Conservation (phyloP, 2,888 invertebrate genomes). For the Drosophila kuntzei region DNA sequence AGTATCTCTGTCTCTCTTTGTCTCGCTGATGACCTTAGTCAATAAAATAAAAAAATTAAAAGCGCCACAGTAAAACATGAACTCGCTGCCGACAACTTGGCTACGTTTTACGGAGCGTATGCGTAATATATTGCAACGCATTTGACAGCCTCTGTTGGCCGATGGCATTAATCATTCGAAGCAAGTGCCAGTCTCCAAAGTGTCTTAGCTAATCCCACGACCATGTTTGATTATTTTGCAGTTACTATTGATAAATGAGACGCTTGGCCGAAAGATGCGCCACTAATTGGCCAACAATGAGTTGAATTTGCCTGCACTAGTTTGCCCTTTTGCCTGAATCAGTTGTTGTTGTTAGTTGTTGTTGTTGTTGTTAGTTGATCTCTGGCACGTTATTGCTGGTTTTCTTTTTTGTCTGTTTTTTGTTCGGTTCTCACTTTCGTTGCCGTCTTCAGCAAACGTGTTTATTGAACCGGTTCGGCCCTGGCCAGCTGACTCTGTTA, state of each 20-base stretch:
- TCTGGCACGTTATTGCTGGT: conserved; percentile 7
- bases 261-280: conserved; percentile 39
- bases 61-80: conserved; percentile 3
- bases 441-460: conserved; percentile 38
- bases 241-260: conserved; percentile 67
- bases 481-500: conserved; percentile 58
- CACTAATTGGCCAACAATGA: conserved; percentile 52
- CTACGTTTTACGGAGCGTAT: conserved; percentile 25
- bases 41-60: conserved; percentile 59
- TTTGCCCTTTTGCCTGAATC: conserved; percentile 47
- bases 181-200: conserved; percentile 4
- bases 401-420: conserved; percentile 9
- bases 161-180: conserved; percentile 16
- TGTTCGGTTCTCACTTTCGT: conserved; percentile 69
- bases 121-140: conserved; percentile 22
- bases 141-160: neutral
- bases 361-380: conserved; percentile 1
- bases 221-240: conserved; percentile 52
- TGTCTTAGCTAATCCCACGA: conserved; percentile 21
- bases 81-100: conserved; percentile 19
- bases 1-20: conserved; percentile 9
- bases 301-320: conserved; percentile 36
- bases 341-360: neutral
- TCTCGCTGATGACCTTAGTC: conserved; percentile 80
- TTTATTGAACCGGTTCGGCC: conserved; percentile 58